These are phyloP conservation scores for Micrasema minimum DNA, from an alignment of 1,140 invertebrate genomes.

Conservation along the genomic window DNA sequence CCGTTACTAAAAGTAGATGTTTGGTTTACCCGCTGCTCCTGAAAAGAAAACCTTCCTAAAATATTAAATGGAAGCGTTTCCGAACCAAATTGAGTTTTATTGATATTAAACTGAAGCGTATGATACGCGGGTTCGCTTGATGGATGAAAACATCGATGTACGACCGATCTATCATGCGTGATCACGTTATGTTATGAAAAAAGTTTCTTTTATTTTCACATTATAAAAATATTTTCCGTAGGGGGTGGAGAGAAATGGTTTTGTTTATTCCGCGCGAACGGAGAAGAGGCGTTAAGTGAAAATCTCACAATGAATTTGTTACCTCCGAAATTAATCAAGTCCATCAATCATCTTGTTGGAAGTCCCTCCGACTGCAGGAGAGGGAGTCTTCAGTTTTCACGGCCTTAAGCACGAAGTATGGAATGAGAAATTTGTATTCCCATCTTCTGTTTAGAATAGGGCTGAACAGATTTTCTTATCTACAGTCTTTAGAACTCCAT, in stretches of 20 bases:
- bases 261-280: slow-evolving; percentile 19
- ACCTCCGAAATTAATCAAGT: slow-evolving; percentile 18
- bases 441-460: no score
- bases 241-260: slow-evolving; percentile 8
- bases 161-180: slow-evolving; percentile 12
- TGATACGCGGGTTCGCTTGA: neutral
- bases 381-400: no score
- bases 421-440: no score
- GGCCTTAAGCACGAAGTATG: no score
- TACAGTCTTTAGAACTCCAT: no score
- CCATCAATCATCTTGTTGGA: slow-evolving; percentile 38
- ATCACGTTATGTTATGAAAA: slow-evolving; percentile 22
- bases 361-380: slow-evolving; percentile 2
- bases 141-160: slow-evolving; percentile 18
- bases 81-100: no score
- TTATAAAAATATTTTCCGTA: neutral
- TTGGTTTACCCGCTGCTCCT: no score
- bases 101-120: no score
- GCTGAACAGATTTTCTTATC: no score
- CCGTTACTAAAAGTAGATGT: no score
- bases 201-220: slow-evolving; percentile 1
- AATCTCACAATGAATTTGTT: slow-evolving; percentile 29
- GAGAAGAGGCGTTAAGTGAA: slow-evolving; percentile 32
- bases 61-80: no score
- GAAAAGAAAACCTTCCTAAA: no score